A percentile compares a stretch with the other conserved stretches of the same genome.
phyloP scores from a whole-genome alignment of 2,797 vertebrate species.

The Pampus argenteus region DNA sequence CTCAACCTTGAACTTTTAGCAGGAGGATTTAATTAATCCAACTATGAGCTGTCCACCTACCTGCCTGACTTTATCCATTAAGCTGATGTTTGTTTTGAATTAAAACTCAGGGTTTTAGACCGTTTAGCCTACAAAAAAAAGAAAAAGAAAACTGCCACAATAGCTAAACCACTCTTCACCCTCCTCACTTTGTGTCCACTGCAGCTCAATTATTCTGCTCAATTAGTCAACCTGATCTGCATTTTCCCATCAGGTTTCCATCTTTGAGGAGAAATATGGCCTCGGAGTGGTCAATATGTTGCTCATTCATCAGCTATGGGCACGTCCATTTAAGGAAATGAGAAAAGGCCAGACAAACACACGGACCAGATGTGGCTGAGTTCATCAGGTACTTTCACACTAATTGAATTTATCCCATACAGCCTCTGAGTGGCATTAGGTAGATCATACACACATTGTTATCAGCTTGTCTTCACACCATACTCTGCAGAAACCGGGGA shows the following conservation, averaged over 20 bases:
- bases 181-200: slow-evolving; percentile 68
- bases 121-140: slow-evolving; percentile 73
- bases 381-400: slow-evolving; percentile 87
- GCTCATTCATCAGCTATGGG: slow-evolving; percentile 88
- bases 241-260: slow-evolving; percentile 91
- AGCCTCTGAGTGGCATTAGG: slow-evolving; percentile 82
- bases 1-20: neutral
- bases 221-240: slow-evolving; percentile 94
- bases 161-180: slow-evolving; percentile 85
- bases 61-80: slow-evolving; percentile 79
- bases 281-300: slow-evolving; percentile 88
- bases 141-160: slow-evolving; percentile 82
- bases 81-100: slow-evolving; percentile 84
- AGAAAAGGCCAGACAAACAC: slow-evolving; percentile 92
- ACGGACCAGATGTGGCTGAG: slow-evolving; percentile 87
- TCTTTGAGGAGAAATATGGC: slow-evolving; percentile 91
- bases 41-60: slow-evolving; percentile 69
- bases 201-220: slow-evolving; percentile 92
- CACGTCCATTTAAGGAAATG: slow-evolving; percentile 93
- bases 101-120: slow-evolving; percentile 84
- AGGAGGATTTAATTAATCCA: slow-evolving; percentile 77
- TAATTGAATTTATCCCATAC: slow-evolving; percentile 90
- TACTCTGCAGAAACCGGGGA: slow-evolving; percentile 57
- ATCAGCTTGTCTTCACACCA: slow-evolving; percentile 86
- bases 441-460: slow-evolving; percentile 85